A percentile compares a stretch with the other conserved stretches of the same genome.
Conservation (phyloP, 1,140 invertebrate genomes). For the Xylocopa sonorina region DNA sequence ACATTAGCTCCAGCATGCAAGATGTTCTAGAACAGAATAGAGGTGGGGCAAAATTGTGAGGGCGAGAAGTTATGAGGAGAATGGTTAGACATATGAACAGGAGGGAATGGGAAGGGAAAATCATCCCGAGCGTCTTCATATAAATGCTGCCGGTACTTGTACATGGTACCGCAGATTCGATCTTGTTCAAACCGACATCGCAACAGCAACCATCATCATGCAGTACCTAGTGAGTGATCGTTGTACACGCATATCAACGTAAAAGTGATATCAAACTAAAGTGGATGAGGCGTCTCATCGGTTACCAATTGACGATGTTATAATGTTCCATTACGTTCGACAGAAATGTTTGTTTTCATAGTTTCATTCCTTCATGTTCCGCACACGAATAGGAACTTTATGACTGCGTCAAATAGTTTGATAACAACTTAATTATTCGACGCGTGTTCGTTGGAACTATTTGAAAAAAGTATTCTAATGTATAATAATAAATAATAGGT, state of each 20-base stretch:
- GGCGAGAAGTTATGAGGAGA: constrained; percentile 51
- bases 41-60: constrained; percentile 67
- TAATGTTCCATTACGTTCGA: background rate
- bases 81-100: constrained; percentile 38
- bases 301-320: background rate
- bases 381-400: no score
- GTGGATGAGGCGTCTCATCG: background rate
- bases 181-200: constrained; percentile 74
- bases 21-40: constrained; percentile 19
- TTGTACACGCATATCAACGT: constrained; percentile 2
- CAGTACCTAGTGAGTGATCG: constrained; percentile 77
- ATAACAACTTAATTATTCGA: no score
- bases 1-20: constrained; percentile 11
- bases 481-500: no score
- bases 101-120: constrained; percentile 77
- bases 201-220: constrained; percentile 71
- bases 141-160: constrained; percentile 76
- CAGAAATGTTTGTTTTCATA: no score
- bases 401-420: no score
- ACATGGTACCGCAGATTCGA: constrained; percentile 73
- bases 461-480: no score
- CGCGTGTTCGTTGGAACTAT: no score
- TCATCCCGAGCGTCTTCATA: constrained; percentile 76
- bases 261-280: constrained; percentile 12
- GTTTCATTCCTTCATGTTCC: no score